Base-by-base conservation (phyloP, 2,113 vertebrate genomes). In the Argyrosomus japonicus region DNA sequence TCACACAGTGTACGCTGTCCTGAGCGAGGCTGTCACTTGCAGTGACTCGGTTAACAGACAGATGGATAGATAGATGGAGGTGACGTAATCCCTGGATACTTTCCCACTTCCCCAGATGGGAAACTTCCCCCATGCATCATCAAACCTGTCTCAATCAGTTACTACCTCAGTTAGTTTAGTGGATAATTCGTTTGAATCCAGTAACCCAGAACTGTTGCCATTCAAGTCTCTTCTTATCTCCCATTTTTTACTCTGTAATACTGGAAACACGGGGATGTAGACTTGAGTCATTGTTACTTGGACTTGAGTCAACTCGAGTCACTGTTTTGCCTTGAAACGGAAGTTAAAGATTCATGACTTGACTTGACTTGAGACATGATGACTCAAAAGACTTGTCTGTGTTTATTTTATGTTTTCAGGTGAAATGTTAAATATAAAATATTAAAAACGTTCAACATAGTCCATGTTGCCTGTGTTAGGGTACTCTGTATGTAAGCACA, bases 41-140 rank as follows among this genome's bases (percentile, higher is more conserved):
- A 68, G 73, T 62, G 85, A 83, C 84, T 85, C 18, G 14, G 76
- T 77, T 77, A 85, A 80, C 72, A 69, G 88, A 81, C 79, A 83
- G 82, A 48, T 43, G 23, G 58, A 62, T 61, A 57, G 74, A 81
- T 82, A 27, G 67, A 75, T 76, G 61, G 75, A 83, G 76, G 32
- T 89, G 74, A 60, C 18, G 79, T 77, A 88, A 88, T 92, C 71
- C 56, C 73, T 82, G 85, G 48, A 84, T 61, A 15, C 68, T 47
- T 71, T 85, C 80, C 75, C 87, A 63, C 71, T 85, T 23, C 27
- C 53, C 47, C 63, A 83, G 32, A 85, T 84, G 84, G 77, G 68
- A 87, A 69, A 83, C 83, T 72, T 89, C 82, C 77, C 75, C 61
- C 60, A 77, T 87, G 90, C 72, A 76, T 91, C 85, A 90, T 82